Conservation (phyloP, 2,113 vertebrate genomes). For the Scolopax mira region DNA sequence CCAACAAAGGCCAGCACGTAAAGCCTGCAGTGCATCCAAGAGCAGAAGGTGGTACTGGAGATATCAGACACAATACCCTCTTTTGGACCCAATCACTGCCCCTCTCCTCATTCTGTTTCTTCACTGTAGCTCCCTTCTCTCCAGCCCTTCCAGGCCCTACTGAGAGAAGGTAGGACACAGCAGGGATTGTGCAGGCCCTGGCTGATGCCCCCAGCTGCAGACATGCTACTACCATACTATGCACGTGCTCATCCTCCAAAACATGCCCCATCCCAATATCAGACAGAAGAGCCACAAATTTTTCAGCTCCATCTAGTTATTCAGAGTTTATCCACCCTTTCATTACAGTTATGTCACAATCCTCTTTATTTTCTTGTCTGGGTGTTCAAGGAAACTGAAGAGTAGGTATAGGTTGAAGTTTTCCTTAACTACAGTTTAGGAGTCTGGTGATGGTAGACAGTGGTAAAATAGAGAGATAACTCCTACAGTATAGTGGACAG, state of each 20-base stretch:
- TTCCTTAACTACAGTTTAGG: not conserved
- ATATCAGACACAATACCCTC: not conserved
- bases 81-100: not conserved
- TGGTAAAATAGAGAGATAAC: not conserved
- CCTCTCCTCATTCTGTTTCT: not conserved
- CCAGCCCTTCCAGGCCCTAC: not conserved
- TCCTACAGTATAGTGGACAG: not conserved
- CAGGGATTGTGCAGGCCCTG: not conserved
- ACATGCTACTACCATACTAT: not conserved
- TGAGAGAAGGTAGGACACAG: not conserved
- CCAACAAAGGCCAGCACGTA: not conserved
- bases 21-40: not conserved
- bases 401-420: not conserved
- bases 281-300: not conserved
- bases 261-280: rapidly evolving
- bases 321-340: not conserved
- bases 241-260: not conserved
- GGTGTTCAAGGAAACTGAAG: not conserved
- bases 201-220: not conserved
- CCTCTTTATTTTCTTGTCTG: not conserved
- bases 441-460: not conserved
- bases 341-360: not conserved
- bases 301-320: not conserved
- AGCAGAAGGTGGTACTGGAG: not conserved
- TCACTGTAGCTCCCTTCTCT: not conserved